Evolutionary conservation across 2,888 invertebrate genomes (phyloP), one percentile per base, ranked within the genome.

Genomic region (Drosophila melanocephala): DNA sequence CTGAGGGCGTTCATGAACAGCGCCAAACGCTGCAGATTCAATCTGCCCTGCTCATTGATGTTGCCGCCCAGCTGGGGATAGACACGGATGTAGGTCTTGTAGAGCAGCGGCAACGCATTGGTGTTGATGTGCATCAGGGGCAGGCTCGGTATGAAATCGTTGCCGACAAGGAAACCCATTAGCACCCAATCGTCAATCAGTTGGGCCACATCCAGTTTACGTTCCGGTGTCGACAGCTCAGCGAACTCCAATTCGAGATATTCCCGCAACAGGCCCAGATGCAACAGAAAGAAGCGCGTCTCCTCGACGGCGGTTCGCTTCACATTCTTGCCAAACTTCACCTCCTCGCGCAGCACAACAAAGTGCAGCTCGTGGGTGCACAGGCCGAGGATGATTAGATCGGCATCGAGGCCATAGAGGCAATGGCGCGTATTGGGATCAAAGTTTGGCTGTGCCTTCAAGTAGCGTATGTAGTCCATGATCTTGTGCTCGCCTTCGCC

Each of bases 401-500:
- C 99, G 3, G 99, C 99, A 94, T 99, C 99, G 32, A 99, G 94
- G 0, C 99, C 99, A 93, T 99, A 99, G 58, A 99, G 95, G 93
- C 99, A 99, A 93, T 99, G 99, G 26, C 98, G 94, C 0, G 98
- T 99, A 93, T 98, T 97, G 0, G 97, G 96, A 93, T 99, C 96
- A 92, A 98, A 98, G 72, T 95, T 96, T 0, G 97, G 96, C 92
- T 97, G 96, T 0, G 97, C 95, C 86, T 97, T 97, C 90, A 97
- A 95, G 94, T 96, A 97, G 4, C 99, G 95, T 83, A 99, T 99
- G 92, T 98, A 99, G 93, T 99, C 99, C 99, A 99, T 99, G 76
- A 99, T 98, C 94, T 99, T 99, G 92, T 99, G 99, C 93, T 99
- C 99, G 1, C 99, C 99, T 94, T 99, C 99, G 0, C 99, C 99